Evolutionary conservation across 2,113 vertebrate species (phyloP), one percentile per base, ranked within the genome.

Genomic region (Anhinga rufa): DNA sequence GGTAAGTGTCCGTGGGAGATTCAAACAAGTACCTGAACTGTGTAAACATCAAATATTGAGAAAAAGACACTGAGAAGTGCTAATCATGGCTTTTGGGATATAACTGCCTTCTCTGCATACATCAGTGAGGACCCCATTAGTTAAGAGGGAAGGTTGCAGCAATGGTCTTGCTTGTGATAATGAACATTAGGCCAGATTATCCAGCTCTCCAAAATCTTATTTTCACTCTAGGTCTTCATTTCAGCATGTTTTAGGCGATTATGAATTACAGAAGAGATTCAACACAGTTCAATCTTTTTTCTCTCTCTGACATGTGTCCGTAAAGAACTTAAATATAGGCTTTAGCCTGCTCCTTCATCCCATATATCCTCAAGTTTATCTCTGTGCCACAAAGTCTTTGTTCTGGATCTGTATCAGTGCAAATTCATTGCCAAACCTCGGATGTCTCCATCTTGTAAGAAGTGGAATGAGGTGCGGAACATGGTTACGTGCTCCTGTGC

Each of bases 401-500:
- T 19, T 80, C 64, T 77, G 60, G 18, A 61, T 62, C n/a, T 69
- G 11, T 34, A 40, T 7, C 36, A 40, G 24, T 29, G 22, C 17
- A 57, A 46, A 18, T 55, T 49, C 28, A n/a, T 12, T 81, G 31
- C 1, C 3, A 84, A 89, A 81, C 8, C 22, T 14, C 38, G 38
- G 17, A 44, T 12, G 1, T 32, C 17, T 60, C 31, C 2, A 8
- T 25, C 18, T 40, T 74, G 13, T 54, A 82, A 65, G 54, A 36
- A 70, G 10, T 17, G 17, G 14, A 62, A 69, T 26, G 15, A 68
- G 7, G 19, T 55, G 10, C 57, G 60, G 46, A 57, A 68, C 17
- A 66, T 8, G 25, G 7, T 36, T 61, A 36, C 1, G 0, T 14
- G 12, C 25, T 22, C 28, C 20, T 2, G 7, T 28, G 8, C 7